phyloP scores from a whole-genome alignment of 2,113 vertebrate genomes.

The Heterocephalus glaber region DNA sequence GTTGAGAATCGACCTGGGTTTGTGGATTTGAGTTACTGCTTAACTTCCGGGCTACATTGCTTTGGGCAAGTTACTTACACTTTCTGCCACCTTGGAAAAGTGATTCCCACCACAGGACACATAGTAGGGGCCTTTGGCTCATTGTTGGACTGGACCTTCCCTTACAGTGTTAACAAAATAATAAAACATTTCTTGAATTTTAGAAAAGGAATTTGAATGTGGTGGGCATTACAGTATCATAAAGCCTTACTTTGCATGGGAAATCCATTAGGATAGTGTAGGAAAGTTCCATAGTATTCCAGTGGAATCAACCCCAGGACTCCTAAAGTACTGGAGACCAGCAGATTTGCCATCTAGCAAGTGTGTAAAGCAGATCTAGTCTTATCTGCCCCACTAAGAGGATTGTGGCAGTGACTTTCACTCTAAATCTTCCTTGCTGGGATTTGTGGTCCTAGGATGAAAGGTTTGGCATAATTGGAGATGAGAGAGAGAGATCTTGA shows the following conservation, averaged over 20 bases:
- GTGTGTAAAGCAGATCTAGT: not conserved
- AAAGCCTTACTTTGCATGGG: not conserved
- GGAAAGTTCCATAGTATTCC: not conserved
- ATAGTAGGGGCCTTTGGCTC: not conserved
- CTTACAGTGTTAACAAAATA: not conserved
- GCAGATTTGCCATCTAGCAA: not conserved
- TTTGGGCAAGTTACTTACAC: not conserved
- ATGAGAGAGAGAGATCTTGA: slow-evolving; percentile 33
- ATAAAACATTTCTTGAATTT: not conserved
- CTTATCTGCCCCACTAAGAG: slow-evolving; percentile 48
- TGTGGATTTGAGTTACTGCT: not conserved
- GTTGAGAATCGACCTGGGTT: not conserved
- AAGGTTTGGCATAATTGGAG: slow-evolving; percentile 23
- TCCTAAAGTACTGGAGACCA: not conserved
- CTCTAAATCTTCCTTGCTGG: slow-evolving; percentile 45
- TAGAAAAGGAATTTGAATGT: not conserved
- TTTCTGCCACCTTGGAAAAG: not conserved
- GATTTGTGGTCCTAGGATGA: not conserved
- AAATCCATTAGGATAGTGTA: not conserved
- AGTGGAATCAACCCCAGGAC: not conserved
- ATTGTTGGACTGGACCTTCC: not conserved
- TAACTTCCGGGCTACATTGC: not conserved
- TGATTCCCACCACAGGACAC: not conserved
- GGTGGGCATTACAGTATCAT: not conserved
- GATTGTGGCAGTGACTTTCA: not conserved